Percentiles rank a stretch among this genome's conserved stretches.
phyloP scores from a whole-genome alignment of 1,140 invertebrate genomes.

The Drosophila nasuta region DNA sequence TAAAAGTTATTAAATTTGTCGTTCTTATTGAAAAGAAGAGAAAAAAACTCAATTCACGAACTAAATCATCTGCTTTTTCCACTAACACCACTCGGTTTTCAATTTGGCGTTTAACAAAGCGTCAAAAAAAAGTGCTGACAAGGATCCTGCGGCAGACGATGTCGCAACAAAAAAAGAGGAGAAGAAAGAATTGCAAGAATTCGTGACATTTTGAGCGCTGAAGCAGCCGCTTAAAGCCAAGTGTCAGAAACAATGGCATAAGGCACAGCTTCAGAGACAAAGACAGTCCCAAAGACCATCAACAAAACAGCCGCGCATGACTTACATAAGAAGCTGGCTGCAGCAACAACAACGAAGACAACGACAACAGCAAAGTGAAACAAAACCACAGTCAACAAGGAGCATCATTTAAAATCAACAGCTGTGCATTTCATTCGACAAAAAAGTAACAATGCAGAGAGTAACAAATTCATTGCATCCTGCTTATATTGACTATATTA shows the following conservation, averaged over 20 bases:
- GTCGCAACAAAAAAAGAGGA: constrained; percentile 39
- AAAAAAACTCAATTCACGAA: neutral
- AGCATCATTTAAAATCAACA: constrained; percentile 78
- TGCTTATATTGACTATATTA: neutral
- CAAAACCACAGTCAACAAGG: constrained; percentile 67
- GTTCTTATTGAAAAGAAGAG: neutral
- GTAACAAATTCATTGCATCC: neutral
- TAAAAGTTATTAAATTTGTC: too few relatives aligned
- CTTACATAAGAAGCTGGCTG: constrained; percentile 23
- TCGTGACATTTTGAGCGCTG: constrained; percentile 70
- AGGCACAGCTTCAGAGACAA: constrained; percentile 47
- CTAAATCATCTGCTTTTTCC: constrained; percentile 30
- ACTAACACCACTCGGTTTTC: constrained; percentile 34
- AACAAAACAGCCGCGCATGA: constrained; percentile 37
- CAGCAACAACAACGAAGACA: constrained; percentile 1
- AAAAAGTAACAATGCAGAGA: constrained; percentile 50
- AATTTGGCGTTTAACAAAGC: constrained; percentile 44
- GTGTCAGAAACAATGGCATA: constrained; percentile 73
- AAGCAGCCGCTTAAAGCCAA: constrained; percentile 76
- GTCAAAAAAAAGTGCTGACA: constrained; percentile 55
- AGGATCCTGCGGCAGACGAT: constrained; percentile 61
- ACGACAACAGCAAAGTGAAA: constrained; percentile 39
- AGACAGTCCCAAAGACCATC: constrained; percentile 24
- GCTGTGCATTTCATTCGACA: constrained; percentile 66
- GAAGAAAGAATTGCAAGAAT: constrained; percentile 52